Evolutionary conservation across 1,140 invertebrate species (phyloP).

Genomic region (Lepidurus arcticus): DNA sequence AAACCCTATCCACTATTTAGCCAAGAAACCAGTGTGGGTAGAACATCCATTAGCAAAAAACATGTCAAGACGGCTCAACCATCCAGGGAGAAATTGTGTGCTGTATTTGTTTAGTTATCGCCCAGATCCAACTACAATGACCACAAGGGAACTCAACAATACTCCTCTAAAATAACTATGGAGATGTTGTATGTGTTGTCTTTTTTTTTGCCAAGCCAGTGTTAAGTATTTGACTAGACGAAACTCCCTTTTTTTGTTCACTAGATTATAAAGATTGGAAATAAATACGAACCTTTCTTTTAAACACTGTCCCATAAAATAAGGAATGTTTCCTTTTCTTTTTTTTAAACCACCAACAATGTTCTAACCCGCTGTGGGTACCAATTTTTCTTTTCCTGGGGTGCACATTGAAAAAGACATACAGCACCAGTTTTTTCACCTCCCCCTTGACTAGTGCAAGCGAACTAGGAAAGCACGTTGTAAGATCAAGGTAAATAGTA

Average conservation of each 20-base stretch:
- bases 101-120: constrained; percentile 21
- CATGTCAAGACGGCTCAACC: not conserved
- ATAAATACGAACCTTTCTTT: constrained; percentile 4
- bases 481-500: constrained; percentile 12
- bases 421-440: not conserved
- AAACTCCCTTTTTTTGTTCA: not conserved
- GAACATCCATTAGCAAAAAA: not conserved
- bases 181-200: not conserved
- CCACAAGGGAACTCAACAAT: constrained; percentile 10
- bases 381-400: not conserved
- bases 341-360: not conserved
- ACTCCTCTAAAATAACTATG: not conserved
- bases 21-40: not conserved
- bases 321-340: constrained; percentile 1
- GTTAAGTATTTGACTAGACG: not conserved
- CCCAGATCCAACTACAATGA: not conserved
- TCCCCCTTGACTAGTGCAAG: constrained; percentile 1
- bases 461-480: constrained; percentile 18
- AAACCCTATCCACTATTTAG: not conserved
- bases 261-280: constrained; percentile 15
- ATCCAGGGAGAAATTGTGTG: constrained; percentile 24
- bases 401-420: constrained; percentile 10
- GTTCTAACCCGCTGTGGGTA: not conserved
- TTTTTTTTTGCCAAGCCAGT: not conserved
- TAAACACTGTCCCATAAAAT: constrained; percentile 7